Conservation (phyloP, 2,113 vertebrate species). For the Gila orcuttii region DNA sequence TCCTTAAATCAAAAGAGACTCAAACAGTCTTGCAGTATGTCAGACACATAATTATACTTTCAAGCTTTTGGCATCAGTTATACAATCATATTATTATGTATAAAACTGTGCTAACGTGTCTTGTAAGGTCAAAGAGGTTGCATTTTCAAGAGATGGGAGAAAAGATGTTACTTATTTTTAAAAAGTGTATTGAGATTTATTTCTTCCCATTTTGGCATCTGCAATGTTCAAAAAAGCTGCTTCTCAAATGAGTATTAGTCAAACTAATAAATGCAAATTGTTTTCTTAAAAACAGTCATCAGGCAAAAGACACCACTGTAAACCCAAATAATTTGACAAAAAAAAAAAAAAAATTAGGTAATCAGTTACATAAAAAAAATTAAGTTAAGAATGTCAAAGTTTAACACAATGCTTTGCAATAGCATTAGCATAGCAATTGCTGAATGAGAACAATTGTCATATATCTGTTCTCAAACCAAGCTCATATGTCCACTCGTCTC, state of each 20-base stretch:
- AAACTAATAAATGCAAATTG: background rate
- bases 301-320: background rate
- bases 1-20: background rate
- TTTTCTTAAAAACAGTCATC: background rate
- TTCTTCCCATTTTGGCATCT: background rate
- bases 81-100: background rate
- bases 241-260: background rate
- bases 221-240: background rate
- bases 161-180: background rate
- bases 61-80: conserved; percentile 21
- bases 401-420: no score
- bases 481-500: no score
- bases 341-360: no score
- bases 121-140: background rate
- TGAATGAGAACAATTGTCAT: no score
- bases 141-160: background rate
- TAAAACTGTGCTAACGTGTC: background rate
- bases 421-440: no score
- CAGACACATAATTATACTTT: background rate
- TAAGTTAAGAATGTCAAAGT: no score
- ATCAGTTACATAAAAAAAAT: no score
- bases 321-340: no score
- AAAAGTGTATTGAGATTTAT: conserved; percentile 4
- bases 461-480: no score
- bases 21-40: background rate